phyloP scores from a whole-genome alignment of 2,888 invertebrate genomes.

The Flexamia atlantica region DNA sequence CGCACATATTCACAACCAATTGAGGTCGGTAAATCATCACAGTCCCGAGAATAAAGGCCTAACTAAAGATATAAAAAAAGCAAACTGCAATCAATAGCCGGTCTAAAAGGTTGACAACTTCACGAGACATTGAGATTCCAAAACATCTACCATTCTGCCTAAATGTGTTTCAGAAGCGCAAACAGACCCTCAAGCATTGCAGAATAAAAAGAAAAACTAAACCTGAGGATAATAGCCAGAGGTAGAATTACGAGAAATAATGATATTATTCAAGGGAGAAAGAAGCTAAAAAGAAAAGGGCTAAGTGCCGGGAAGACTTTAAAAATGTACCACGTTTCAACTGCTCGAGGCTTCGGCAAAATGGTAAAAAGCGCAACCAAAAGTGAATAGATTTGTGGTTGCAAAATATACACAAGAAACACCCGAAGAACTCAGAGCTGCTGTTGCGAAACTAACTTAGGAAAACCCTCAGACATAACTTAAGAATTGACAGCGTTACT shows the following conservation, averaged over 20 bases:
- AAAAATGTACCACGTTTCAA: slow-evolving; percentile 24
- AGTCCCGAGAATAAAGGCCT: slow-evolving; percentile 32
- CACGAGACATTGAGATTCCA: slow-evolving; percentile 63
- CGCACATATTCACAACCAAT: slow-evolving; percentile 27
- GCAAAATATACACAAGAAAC: slow-evolving; percentile 25
- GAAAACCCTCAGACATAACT: too few relatives aligned
- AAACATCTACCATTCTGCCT: slow-evolving; percentile 55
- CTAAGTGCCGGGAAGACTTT: slow-evolving; percentile 18
- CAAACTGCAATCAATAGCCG: slow-evolving; percentile 47
- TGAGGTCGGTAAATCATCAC: slow-evolving; percentile 30
- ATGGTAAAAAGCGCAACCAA: background rate
- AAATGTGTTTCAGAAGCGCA: slow-evolving; percentile 38
- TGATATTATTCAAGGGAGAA: slow-evolving; percentile 61
- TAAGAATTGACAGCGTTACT: too few relatives aligned
- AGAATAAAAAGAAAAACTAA: slow-evolving; percentile 29
- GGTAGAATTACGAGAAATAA: slow-evolving; percentile 29
- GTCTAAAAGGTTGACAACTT: slow-evolving; percentile 60
- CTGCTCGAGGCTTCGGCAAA: slow-evolving; percentile 13
- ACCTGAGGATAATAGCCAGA: slow-evolving; percentile 30
- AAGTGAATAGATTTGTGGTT: background rate
- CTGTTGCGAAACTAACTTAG: too few relatives aligned
- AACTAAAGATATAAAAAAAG: slow-evolving; percentile 39
- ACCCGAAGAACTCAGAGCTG: slow-evolving; percentile 18
- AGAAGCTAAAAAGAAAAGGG: slow-evolving; percentile 1
- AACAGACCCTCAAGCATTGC: slow-evolving; percentile 13